These are phyloP conservation scores for Meghimatium bilineatum DNA, from an alignment of 2,888 invertebrate species.

Conservation along the genomic window DNA sequence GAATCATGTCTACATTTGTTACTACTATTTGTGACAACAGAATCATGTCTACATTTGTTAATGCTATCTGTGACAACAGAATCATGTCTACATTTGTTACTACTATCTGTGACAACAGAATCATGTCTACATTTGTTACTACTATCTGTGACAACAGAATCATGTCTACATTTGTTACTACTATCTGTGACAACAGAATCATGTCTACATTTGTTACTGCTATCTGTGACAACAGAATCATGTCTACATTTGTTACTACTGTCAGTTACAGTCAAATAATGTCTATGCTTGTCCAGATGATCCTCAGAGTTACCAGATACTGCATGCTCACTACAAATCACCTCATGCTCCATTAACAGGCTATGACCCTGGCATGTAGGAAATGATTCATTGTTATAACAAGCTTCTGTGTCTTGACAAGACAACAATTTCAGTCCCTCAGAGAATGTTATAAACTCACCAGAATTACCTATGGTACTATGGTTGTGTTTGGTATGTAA, in stretches of 20 bases:
- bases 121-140: too few species aligned
- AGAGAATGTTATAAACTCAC: constrained; percentile 9
- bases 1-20: not conserved
- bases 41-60: too few species aligned
- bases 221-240: too few species aligned
- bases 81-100: too few species aligned
- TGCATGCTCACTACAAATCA: not conserved
- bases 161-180: not conserved
- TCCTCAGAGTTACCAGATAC: not conserved
- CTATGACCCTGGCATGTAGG: not conserved
- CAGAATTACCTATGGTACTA: not conserved
- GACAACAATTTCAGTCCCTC: constrained; percentile 1
- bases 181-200: not conserved
- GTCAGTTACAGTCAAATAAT: too few species aligned
- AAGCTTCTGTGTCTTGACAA: not conserved
- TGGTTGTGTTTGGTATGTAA: not conserved
- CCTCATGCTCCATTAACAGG: not conserved
- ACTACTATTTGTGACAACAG: too few species aligned
- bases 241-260: too few species aligned
- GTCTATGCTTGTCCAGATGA: not conserved
- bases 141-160: too few species aligned
- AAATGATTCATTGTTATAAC: not conserved
- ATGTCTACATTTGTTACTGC: not conserved
- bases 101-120: too few species aligned
- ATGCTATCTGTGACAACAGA: too few species aligned